A percentile compares a stretch with the other conserved stretches of the same genome.
phyloP scores from a whole-genome alignment of 1,140 invertebrate genomes.

The Thaumetopoea pityocampa region DNA sequence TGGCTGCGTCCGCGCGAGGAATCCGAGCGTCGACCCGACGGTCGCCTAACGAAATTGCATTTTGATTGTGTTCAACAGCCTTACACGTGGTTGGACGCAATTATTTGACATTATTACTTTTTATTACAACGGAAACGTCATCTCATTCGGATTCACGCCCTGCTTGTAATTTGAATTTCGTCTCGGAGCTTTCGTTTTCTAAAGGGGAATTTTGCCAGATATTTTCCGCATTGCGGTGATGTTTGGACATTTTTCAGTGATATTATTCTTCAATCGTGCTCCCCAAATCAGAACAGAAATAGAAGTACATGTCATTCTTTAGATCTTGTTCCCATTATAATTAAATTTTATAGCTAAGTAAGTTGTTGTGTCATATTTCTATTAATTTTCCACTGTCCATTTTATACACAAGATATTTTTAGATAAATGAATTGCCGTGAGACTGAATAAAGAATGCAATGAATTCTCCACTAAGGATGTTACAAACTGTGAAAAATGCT shows the following conservation, averaged over 20 bases:
- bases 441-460: too few relatives aligned
- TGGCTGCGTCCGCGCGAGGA: constrained; percentile 6
- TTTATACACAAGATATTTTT: too few relatives aligned
- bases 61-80: constrained; percentile 35
- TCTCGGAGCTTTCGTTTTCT: constrained; percentile 12
- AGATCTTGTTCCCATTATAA: too few relatives aligned
- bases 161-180: constrained; percentile 17
- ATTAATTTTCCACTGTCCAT: too few relatives aligned
- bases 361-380: too few relatives aligned
- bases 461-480: too few relatives aligned
- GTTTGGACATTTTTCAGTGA: constrained; percentile 7
- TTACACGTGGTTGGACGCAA: constrained; percentile 37
- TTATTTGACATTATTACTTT: constrained; percentile 43
- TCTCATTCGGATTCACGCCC: constrained; percentile 17
- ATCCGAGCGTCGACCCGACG: constrained; percentile 6
- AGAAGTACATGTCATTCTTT: too few relatives aligned
- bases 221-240: constrained; percentile 14
- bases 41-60: constrained; percentile 38
- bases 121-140: constrained; percentile 22
- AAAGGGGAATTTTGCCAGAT: constrained; percentile 8
- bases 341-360: too few relatives aligned
- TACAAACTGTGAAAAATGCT: too few relatives aligned
- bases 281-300: too few relatives aligned
- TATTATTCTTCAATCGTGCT: constrained; percentile 15
- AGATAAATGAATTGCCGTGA: too few relatives aligned